These are phyloP conservation scores for Diceros bicornis DNA, from an alignment of 2,797 vertebrate species.

Conservation along the genomic window DNA sequence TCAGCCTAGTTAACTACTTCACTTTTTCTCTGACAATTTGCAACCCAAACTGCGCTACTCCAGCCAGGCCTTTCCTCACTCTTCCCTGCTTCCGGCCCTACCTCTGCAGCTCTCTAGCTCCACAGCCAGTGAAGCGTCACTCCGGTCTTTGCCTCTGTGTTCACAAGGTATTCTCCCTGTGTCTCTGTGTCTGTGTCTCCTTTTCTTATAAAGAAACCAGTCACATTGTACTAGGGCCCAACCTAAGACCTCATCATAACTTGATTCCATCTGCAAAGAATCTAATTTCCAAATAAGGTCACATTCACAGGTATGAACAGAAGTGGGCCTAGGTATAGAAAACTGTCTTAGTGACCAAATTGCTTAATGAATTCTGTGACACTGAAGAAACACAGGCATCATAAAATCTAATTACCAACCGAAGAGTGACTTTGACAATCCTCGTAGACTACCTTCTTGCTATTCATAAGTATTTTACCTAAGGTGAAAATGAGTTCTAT, in stretches of 20 bases:
- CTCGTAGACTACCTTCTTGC: not conserved
- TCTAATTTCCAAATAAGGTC: slow-evolving; percentile 1
- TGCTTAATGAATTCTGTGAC: not conserved
- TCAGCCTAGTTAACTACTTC: not conserved
- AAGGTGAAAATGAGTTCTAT: slow-evolving; percentile 34
- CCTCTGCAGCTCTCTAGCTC: too few species aligned
- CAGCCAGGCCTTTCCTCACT: not conserved
- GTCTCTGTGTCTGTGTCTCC: not conserved
- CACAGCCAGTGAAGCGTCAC: not conserved
- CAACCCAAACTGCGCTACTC: not conserved
- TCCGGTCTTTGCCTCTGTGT: not conserved
- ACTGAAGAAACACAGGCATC: not conserved
- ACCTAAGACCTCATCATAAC: not conserved
- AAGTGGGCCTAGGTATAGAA: not conserved
- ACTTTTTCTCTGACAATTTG: not conserved
- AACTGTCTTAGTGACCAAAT: slow-evolving; percentile 17
- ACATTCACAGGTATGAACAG: not conserved
- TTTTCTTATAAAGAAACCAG: not conserved
- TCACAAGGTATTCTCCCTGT: not conserved
- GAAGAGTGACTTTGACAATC: not conserved
- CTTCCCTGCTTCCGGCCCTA: not conserved
- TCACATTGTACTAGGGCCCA: not conserved
- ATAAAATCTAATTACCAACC: slow-evolving; percentile 6
- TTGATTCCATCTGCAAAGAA: not conserved
- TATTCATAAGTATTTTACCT: slow-evolving; percentile 32